Conservation (phyloP, 2,113 vertebrate species). For the Platysteira castanea region DNA sequence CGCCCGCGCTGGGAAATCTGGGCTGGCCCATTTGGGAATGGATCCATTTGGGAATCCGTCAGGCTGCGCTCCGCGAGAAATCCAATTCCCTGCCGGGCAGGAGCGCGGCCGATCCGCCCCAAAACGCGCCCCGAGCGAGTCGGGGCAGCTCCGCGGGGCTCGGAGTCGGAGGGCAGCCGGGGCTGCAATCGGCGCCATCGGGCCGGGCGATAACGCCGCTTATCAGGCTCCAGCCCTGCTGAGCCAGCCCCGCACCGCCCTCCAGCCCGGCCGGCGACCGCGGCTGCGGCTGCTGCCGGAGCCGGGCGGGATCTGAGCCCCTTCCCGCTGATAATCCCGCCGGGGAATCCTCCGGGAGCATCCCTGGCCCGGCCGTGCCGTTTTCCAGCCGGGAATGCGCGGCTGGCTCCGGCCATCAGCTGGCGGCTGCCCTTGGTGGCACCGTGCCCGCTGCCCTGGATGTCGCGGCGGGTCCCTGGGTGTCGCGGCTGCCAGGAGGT, state of each 20-base stretch:
- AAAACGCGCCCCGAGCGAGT: not conserved
- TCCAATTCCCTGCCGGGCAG: not conserved
- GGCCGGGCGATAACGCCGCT: not conserved
- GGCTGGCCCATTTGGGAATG: not conserved
- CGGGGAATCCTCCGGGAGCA: not conserved
- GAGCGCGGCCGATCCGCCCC: not conserved
- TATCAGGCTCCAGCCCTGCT: constrained; percentile 14
- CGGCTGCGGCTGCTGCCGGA: not conserved
- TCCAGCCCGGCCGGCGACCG: not conserved
- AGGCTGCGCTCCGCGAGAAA: not conserved
- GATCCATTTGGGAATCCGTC: not conserved
- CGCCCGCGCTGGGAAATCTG: not conserved
- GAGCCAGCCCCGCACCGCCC: not conserved
- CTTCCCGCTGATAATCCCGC: not conserved
- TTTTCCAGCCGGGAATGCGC: not conserved
- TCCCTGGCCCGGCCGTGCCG: not conserved
- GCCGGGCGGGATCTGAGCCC: not conserved
- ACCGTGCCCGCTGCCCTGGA: not conserved
- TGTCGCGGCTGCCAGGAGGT: not conserved
- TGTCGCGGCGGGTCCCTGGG: not conserved
- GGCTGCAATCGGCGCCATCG: not conserved
- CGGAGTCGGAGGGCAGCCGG: not conserved
- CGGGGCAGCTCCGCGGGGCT: not conserved
- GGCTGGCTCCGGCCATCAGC: not conserved
- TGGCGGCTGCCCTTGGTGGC: not conserved